Conservation (phyloP, 2,888 invertebrate species). For the Leptinotarsa tumamoca region DNA sequence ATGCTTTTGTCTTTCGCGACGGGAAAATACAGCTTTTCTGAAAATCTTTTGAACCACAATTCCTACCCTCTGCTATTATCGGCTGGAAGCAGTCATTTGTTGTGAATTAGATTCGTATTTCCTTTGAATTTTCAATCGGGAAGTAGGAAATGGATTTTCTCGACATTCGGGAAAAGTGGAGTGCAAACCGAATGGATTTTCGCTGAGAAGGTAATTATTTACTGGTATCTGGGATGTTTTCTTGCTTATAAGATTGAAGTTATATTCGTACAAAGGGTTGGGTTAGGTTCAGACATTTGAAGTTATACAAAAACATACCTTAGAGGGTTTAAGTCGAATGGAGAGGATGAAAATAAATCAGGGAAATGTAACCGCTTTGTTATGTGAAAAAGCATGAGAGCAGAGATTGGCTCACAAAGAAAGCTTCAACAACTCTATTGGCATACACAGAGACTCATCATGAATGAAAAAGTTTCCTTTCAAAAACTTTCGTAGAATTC, state of each 20-base stretch:
- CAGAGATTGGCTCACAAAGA: too few species aligned
- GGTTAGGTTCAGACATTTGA: neutral
- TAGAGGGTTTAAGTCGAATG: neutral
- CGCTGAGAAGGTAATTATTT: slow-evolving; percentile 2
- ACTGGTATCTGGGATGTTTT: neutral
- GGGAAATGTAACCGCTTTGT: too few species aligned
- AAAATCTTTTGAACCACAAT: slow-evolving; percentile 6
- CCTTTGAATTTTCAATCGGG: slow-evolving; percentile 4
- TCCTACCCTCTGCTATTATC: neutral
- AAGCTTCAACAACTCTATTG: too few species aligned
- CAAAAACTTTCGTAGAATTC: too few species aligned
- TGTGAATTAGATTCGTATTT: slow-evolving; percentile 19
- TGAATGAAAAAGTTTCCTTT: too few species aligned
- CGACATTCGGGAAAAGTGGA: neutral
- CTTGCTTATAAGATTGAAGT: neutral
- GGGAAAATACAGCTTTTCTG: neutral
- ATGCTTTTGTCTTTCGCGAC: slow-evolving; percentile 10
- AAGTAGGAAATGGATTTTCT: slow-evolving; percentile 14
- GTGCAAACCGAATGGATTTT: neutral
- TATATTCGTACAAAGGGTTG: neutral
- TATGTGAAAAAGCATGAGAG: too few species aligned
- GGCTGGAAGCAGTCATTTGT: slow-evolving; percentile 17
- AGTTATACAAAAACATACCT: neutral
- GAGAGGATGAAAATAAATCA: too few species aligned
- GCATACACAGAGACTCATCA: too few species aligned